A percentile compares a stretch with the other conserved stretches of the same genome.
These are phyloP conservation scores for Xenops minutus DNA, from an alignment of 2,797 vertebrate species.

Conservation along the genomic window DNA sequence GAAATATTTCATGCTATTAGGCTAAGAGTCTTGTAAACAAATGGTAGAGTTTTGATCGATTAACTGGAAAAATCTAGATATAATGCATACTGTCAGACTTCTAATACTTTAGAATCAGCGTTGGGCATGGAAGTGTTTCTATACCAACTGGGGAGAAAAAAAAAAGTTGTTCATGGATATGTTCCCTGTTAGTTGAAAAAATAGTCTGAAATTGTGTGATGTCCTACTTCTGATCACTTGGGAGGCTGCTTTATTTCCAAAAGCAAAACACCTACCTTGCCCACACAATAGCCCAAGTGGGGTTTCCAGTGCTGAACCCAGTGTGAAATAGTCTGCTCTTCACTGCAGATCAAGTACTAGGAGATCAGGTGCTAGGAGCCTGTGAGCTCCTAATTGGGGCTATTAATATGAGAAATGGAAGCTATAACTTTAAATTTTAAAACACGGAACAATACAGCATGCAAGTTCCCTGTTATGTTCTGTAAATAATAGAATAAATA, in stretches of 20 bases:
- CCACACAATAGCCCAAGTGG: background rate
- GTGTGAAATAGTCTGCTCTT: background rate
- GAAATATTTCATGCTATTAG: constrained; percentile 46
- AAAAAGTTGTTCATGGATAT: background rate
- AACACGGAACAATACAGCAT: background rate
- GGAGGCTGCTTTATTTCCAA: background rate
- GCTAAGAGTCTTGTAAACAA: constrained; percentile 31
- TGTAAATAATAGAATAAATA: constrained; percentile 48
- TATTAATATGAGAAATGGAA: constrained; percentile 54
- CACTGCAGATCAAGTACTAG: background rate
- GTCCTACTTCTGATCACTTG: background rate
- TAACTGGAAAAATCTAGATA: constrained; percentile 25
- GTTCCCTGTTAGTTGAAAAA: background rate
- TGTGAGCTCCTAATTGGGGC: background rate
- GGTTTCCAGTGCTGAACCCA: background rate
- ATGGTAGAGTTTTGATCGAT: constrained; percentile 46
- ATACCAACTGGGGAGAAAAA: background rate
- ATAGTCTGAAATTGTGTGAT: background rate
- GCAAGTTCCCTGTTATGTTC: background rate
- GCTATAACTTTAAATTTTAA: constrained; percentile 27
- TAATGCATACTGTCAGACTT: background rate
- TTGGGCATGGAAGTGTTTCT: background rate
- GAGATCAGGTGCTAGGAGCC: no score
- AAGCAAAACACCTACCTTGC: background rate
- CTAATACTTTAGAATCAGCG: background rate